These are phyloP conservation scores for Zaprionus ornatus DNA, from an alignment of 1,140 invertebrate species.

Conservation along the genomic window DNA sequence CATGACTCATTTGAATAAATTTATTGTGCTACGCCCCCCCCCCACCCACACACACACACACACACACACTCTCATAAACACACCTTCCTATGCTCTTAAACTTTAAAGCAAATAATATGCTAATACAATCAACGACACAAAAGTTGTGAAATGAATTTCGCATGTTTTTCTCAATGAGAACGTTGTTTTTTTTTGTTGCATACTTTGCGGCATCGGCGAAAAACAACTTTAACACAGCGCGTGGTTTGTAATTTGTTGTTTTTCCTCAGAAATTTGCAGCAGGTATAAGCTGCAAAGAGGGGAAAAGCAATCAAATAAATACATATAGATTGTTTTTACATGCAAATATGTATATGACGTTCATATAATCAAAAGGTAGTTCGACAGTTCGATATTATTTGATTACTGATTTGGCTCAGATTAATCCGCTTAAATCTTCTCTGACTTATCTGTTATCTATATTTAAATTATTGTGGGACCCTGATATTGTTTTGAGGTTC, in stretches of 20 bases:
- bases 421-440: too few species aligned
- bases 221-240: background rate
- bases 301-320: background rate
- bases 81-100: background rate
- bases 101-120: constrained; percentile 46
- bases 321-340: background rate
- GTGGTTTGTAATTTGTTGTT: background rate
- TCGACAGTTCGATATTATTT: too few species aligned
- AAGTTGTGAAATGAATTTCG: constrained; percentile 25
- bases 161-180: constrained; percentile 15
- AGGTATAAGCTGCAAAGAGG: background rate
- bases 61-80: background rate
- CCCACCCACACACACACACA: background rate
- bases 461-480: too few species aligned
- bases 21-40: constrained; percentile 43
- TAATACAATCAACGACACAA: constrained; percentile 28
- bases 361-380: background rate
- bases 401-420: too few species aligned
- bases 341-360: background rate
- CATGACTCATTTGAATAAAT: constrained; percentile 74
- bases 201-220: constrained; percentile 22
- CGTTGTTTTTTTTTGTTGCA: constrained; percentile 1
- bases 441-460: too few species aligned
- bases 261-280: background rate
- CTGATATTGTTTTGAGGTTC: too few species aligned